Evolutionary conservation across 2,888 invertebrate genomes (phyloP), one percentile per base, ranked within the genome.

Genomic region (Craniophora ligustri): DNA sequence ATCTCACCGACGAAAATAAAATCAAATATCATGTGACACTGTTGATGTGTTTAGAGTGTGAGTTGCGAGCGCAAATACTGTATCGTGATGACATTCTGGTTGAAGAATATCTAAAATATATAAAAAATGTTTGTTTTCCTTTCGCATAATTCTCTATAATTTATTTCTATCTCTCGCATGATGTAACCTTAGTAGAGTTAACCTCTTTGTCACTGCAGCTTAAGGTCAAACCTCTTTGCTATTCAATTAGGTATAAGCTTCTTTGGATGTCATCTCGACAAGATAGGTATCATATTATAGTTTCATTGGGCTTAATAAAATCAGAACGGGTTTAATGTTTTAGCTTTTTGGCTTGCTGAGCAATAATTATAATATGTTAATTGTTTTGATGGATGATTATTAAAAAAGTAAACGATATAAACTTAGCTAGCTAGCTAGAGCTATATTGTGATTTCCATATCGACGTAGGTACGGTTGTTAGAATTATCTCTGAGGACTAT

Each of bases 81-180:
- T 59, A 30, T 61, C 35, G 30, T 55, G 67, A 48, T 67, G 62
- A 67, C 53, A 66, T 71, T 60, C 28, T 59, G 28, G 14, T 59
- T 30, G 31, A 19, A 44, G 36, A 49, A 46, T 39, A 46, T 54
- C 4, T 42, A 35, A n/a, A n/a, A n/a, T n/a, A n/a, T n/a, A 57
- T 36, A 32, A 44, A 66, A 42, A 47, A 13, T 13, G 31, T 39
- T 38, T 40, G 34, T 18, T 28, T 45, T 38, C 34, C 66, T 53
- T 66, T 66, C 60, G 66, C 59, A 69, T 56, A 26, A 63, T 55
- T 51, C 42, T 38, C 32, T 46, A 32, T 11, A 57, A 56, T 56
- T 69, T 35, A 13, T 60, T 31, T 34, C n/a, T 31, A 15, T 49
- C 34, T 48, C 47, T 69, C 64, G 45, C 46, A 39, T 48, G 28